These are phyloP conservation scores for Margarornis squamiger DNA, from an alignment of 2,797 vertebrate species.

Conservation along the genomic window DNA sequence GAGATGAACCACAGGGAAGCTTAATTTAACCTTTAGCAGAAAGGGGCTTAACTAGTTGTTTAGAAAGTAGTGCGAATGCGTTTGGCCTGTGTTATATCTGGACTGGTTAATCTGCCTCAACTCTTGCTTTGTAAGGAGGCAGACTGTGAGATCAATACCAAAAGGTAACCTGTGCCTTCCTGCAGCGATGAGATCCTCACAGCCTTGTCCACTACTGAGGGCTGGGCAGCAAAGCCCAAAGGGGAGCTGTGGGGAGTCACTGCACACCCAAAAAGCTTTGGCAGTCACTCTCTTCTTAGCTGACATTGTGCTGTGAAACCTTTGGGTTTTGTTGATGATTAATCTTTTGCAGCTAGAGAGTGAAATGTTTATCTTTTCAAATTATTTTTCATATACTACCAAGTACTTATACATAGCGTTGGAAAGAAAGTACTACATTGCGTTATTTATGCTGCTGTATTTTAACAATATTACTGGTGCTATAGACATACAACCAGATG, in stretches of 20 bases:
- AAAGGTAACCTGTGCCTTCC: not conserved
- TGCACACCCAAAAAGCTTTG: not conserved
- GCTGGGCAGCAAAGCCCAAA: not conserved
- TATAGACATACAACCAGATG: not conserved
- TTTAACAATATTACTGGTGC: not conserved
- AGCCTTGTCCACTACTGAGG: not conserved
- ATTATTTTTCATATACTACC: not conserved
- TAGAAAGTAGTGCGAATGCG: not conserved
- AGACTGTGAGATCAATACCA: not conserved
- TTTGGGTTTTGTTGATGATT: not conserved
- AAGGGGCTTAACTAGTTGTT: not conserved
- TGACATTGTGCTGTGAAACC: not conserved
- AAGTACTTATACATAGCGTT: not conserved
- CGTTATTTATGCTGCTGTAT: not conserved
- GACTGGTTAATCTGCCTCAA: not conserved
- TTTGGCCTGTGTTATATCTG: not conserved
- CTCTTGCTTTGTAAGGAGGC: not conserved
- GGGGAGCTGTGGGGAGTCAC: not conserved
- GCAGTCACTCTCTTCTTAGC: not conserved
- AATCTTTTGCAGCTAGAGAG: not conserved
- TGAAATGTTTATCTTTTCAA: not conserved
- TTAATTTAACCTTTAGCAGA: not conserved
- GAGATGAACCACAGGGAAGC: not conserved
- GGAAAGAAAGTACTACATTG: not conserved
- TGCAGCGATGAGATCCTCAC: not conserved